These are phyloP conservation scores for Hololepta plana DNA, from an alignment of 2,888 invertebrate species.

Conservation along the genomic window DNA sequence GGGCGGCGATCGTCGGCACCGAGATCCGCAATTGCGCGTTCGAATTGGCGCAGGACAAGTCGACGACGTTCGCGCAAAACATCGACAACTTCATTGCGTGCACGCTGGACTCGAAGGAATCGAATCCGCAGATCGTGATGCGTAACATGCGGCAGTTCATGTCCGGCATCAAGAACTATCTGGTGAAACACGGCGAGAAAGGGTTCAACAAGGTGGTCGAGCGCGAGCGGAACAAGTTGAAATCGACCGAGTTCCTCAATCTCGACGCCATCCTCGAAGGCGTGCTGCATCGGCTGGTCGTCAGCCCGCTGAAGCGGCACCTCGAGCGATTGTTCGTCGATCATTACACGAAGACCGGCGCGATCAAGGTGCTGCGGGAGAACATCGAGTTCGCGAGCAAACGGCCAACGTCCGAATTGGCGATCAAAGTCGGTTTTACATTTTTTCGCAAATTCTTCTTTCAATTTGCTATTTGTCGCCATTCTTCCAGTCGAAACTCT, in stretches of 20 bases:
- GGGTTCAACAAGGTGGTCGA: constrained; percentile 85
- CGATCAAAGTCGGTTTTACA: constrained; percentile 38
- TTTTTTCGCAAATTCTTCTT: too few species aligned
- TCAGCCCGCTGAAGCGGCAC: constrained; percentile 67
- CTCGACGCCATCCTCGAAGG: constrained; percentile 89
- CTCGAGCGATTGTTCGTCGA: constrained; percentile 74
- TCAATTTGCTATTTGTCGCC: constrained; percentile 5
- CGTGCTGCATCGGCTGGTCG: constrained; percentile 82
- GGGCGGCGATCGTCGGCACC: constrained; percentile 42
- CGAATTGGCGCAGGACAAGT: constrained; percentile 64
- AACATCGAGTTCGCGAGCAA: constrained; percentile 51
- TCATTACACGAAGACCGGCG: constrained; percentile 61
- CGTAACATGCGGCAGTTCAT: constrained; percentile 89
- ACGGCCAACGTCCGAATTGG: constrained; percentile 47
- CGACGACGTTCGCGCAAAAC: constrained; percentile 81
- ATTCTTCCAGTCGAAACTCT: constrained; percentile 41
- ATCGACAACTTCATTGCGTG: constrained; percentile 88
- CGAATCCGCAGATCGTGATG: constrained; percentile 75
- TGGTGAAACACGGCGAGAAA: constrained; percentile 88
- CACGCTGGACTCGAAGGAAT: constrained; percentile 77
- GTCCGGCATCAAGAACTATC: constrained; percentile 97
- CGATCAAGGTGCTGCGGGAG: constrained; percentile 53
- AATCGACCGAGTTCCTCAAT: constrained; percentile 83
- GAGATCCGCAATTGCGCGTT: constrained; percentile 62
- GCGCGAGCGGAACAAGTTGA: constrained; percentile 64